Evolutionary conservation across 1,140 invertebrate species (phyloP), one percentile per base, ranked within the genome.

Genomic region (Adoxophyes honmai): DNA sequence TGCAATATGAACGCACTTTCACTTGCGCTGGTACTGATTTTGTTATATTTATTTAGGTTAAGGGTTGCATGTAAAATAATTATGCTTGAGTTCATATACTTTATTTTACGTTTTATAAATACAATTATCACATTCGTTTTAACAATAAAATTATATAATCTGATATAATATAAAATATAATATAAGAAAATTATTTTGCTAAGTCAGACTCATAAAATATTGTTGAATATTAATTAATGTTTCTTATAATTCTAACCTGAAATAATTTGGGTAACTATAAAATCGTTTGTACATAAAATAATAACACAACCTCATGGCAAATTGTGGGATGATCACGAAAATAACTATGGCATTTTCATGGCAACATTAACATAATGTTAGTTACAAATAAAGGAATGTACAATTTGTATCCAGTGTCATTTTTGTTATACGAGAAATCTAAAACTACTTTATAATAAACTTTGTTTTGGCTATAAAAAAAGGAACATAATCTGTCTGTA

Each of bases 251-350:
- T 73, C 73, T 73, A 75, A 78, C 74, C 63, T 67, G 60, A 78
- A 70, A 78, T 53, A 73, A 71, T 78, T 80, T 81, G 70, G 85
- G 85, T 88, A 88, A 88, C 82, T 79, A 66, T 56, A 78, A 75
- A 77, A 70, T 68, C 68, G 74, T 83, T 84, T 86, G 79, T 86
- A 84, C 75, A 80, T 63, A 59, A 70, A 60, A 68, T 69, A 81
- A 86, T 69, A 81, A 86, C 82, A 88, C 81, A 85, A 88, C 81
- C 81, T 62, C 68, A 76, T 79, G 79, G 81, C 82, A 85, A 58
- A 84, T 75, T 72, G 61, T 13, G 57, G 66, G 60, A 59, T 71
- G 60, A 60, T 70, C 59, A 72, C 72, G 58, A 69, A 64, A 68
- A 57, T 56, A 64, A 54, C 53, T 81, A 86, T 86, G 81, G 78